Evolutionary conservation across 2,113 vertebrate species (phyloP).

Genomic region (Actinemys pallida): DNA sequence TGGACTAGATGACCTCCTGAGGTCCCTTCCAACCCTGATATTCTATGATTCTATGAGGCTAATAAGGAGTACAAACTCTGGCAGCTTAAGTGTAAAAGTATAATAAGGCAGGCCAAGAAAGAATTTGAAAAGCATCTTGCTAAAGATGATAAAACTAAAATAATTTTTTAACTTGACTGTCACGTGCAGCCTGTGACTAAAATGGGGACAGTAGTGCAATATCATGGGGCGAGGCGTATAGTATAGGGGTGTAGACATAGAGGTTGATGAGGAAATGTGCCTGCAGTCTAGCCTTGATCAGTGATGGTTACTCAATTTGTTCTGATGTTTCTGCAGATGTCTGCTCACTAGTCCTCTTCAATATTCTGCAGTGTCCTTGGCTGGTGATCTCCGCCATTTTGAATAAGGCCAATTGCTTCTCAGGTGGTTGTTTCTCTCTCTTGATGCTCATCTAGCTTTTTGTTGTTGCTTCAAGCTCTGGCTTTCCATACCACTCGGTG

Average conservation of each 20-base stretch:
- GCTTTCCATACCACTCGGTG: neutral
- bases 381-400: neutral
- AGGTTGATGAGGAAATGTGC: neutral
- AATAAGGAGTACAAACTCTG: too few species aligned
- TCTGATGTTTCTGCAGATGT: neutral
- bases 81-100: too few species aligned
- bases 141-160: too few species aligned
- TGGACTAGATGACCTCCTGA: too few species aligned
- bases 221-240: neutral
- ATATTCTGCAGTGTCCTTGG: neutral
- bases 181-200: neutral
- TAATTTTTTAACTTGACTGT: too few species aligned
- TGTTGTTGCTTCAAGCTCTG: neutral
- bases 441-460: neutral
- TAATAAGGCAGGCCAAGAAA: too few species aligned
- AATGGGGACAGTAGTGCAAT: rapidly evolving
- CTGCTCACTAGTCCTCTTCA: rapidly evolving
- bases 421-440: neutral
- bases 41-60: too few species aligned
- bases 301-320: neutral
- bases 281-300: neutral
- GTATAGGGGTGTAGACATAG: rapidly evolving
- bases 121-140: too few species aligned
- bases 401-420: rapidly evolving
- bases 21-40: too few species aligned